phyloP scores from a whole-genome alignment of 1,140 invertebrate species.

The Thereuonema tuberculata region DNA sequence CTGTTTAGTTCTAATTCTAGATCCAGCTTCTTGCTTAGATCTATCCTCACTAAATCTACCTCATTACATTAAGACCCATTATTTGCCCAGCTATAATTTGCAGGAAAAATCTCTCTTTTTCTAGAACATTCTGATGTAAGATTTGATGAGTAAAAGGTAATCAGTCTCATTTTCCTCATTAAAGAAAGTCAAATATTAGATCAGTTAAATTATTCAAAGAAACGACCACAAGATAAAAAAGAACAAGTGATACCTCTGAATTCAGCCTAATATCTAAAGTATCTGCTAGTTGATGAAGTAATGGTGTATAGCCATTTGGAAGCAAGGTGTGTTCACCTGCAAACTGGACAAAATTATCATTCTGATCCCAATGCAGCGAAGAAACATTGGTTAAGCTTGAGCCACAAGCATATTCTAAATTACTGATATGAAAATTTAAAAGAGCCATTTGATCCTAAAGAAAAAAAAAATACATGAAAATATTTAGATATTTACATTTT shows the following conservation, averaged over 20 bases:
- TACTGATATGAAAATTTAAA: constrained; percentile 32
- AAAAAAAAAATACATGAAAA: not conserved
- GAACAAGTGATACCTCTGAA: constrained; percentile 22
- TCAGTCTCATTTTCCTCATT: no score
- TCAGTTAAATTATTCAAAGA: no score
- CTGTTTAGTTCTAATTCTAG: no score
- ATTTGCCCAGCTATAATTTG: no score
- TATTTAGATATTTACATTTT: not conserved
- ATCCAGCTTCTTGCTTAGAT: no score
- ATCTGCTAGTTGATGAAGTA: constrained; percentile 25
- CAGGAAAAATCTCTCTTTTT: no score
- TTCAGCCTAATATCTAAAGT: constrained; percentile 27
- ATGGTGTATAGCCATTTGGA: constrained; percentile 20
- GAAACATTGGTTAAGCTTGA: constrained; percentile 28
- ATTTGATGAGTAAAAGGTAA: no score
- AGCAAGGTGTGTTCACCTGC: constrained; percentile 28
- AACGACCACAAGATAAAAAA: not conserved
- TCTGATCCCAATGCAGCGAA: constrained; percentile 34
- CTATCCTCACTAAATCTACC: no score
- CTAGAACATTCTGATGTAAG: no score
- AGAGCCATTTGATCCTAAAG: constrained; percentile 28
- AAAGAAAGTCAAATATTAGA: no score
- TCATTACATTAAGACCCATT: no score
- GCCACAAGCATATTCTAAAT: constrained; percentile 35
- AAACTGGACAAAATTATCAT: constrained; percentile 32